phyloP scores from a whole-genome alignment of 2,113 vertebrate genomes.

The Oreotrochilus melanogaster region DNA sequence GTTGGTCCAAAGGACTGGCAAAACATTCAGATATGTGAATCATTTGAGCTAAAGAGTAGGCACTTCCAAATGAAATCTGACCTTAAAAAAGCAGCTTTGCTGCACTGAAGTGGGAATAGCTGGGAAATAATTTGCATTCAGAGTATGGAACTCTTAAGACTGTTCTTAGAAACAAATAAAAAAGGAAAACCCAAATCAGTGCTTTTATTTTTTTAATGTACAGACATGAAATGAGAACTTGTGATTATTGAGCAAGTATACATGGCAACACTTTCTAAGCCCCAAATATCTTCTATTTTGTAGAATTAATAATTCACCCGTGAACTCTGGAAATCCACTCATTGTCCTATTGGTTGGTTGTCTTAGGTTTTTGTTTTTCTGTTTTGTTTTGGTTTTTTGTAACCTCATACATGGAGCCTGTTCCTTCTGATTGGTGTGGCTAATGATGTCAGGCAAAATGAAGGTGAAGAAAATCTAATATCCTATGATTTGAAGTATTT shows the following conservation, averaged over 20 bases:
- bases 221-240: background rate
- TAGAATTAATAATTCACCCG: background rate
- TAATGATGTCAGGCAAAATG: background rate
- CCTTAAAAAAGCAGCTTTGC: conserved; percentile 28
- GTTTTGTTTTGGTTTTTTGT: background rate
- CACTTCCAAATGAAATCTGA: background rate
- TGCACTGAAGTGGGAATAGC: background rate
- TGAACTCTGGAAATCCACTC: background rate
- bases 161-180: background rate
- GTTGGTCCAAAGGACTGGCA: conserved; percentile 58
- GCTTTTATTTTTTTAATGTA: background rate
- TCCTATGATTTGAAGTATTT: conserved; percentile 35
- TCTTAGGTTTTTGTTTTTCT: background rate
- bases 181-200: background rate
- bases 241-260: background rate
- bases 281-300: background rate
- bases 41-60: background rate
- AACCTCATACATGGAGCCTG: conserved; percentile 22
- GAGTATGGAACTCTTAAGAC: background rate
- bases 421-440: conserved; percentile 16
- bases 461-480: conserved; percentile 7
- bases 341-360: too few relatives aligned
- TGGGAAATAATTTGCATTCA: background rate
- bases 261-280: background rate
- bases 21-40: background rate